phyloP scores from a whole-genome alignment of 1,140 invertebrate genomes.

The Coenobita brevimanus region DNA sequence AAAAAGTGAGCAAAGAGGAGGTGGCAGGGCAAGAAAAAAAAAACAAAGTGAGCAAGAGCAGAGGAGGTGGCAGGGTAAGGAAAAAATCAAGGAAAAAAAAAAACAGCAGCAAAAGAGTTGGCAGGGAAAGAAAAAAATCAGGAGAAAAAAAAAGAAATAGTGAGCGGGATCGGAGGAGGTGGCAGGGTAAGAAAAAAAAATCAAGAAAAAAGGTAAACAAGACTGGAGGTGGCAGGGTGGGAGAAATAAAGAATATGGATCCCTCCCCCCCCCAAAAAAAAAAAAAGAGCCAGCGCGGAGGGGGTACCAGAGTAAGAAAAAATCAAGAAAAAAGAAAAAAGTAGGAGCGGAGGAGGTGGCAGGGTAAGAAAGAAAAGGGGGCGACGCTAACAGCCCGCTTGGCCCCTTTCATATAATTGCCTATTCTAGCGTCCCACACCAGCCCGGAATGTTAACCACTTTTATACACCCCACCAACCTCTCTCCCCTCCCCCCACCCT shows the following conservation, averaged over 20 bases:
- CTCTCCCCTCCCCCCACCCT: too few relatives aligned
- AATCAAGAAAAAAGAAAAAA: not conserved
- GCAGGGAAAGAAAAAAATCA: too few relatives aligned
- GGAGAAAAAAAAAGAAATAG: too few relatives aligned
- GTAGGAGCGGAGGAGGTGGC: not conserved
- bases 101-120: too few relatives aligned
- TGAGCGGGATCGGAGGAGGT: too few relatives aligned
- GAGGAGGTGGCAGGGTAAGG: not conserved
- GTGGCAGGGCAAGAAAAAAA: not conserved
- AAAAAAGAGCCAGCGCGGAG: not conserved
- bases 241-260: too few relatives aligned
- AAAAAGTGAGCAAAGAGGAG: not conserved
- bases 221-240: too few relatives aligned
- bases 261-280: too few relatives aligned
- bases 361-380: not conserved
- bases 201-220: too few relatives aligned
- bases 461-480: constrained; percentile 23
- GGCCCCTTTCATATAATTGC: constrained; percentile 60
- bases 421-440: constrained; percentile 57
- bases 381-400: constrained; percentile 30
- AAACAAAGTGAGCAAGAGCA: not conserved
- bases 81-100: not conserved
- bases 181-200: too few relatives aligned
- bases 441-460: constrained; percentile 51
- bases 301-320: not conserved